Conservation (phyloP, 2,888 invertebrate genomes). For the Carterocephalus palaemon region DNA sequence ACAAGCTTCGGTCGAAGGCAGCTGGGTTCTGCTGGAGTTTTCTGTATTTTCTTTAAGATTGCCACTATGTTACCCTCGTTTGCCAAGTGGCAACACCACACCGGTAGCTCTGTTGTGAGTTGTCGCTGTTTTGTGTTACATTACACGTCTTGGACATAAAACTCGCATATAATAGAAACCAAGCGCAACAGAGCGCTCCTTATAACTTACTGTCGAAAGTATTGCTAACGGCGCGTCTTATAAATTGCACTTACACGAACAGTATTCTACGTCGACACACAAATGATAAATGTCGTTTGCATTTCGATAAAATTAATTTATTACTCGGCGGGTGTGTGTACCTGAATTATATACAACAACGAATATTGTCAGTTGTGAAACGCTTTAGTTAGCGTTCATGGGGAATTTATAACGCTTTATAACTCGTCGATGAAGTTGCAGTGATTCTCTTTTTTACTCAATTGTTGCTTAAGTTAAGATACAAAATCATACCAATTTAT, state of each 20-base stretch:
- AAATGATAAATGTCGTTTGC: background rate
- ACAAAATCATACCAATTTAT: no score
- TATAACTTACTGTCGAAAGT: no score
- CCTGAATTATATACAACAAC: slow-evolving; percentile 44
- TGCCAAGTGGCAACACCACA: no score
- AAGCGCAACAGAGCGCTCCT: no score
- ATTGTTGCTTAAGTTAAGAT: no score
- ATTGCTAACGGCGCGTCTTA: no score
- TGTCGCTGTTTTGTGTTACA: slow-evolving; percentile 13
- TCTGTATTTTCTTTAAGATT: slow-evolving; percentile 20
- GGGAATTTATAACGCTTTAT: no score
- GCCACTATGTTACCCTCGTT: slow-evolving; percentile 8
- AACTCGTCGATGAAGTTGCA: no score
- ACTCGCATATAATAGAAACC: background rate
- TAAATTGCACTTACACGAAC: slow-evolving; percentile 3
- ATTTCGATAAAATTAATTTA: slow-evolving; percentile 1
- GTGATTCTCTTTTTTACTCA: no score
- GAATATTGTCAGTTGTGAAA: slow-evolving; percentile 60
- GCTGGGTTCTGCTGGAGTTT: slow-evolving; percentile 9
- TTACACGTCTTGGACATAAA: no score
- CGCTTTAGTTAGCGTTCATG: slow-evolving; percentile 42
- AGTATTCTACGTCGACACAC: background rate
- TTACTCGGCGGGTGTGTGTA: slow-evolving; percentile 5
- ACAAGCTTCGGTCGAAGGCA: slow-evolving; percentile 35
- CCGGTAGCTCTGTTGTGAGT: slow-evolving; percentile 1